These are phyloP conservation scores for Patella vulgata DNA, from an alignment of 1,140 invertebrate genomes.

Conservation along the genomic window DNA sequence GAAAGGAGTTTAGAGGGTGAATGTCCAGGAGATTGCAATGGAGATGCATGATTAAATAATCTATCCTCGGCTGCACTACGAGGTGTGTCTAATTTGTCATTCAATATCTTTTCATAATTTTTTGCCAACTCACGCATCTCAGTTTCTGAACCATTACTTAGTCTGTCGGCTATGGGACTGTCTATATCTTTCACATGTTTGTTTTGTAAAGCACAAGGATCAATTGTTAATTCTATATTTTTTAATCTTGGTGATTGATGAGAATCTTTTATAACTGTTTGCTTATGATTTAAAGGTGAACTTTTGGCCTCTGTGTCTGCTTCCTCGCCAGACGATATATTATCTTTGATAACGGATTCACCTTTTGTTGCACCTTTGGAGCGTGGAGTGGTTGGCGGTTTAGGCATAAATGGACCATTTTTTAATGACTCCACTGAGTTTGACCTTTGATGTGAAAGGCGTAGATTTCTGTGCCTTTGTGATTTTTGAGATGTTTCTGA, in stretches of 20 bases:
- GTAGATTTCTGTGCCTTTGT: constrained; percentile 46
- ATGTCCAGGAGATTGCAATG: neutral
- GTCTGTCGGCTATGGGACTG: constrained; percentile 4
- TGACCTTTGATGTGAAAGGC: constrained; percentile 42
- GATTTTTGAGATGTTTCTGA: too few species aligned
- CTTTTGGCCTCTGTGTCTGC: constrained; percentile 38
- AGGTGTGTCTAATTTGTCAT: constrained; percentile 1
- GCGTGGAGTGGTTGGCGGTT: constrained; percentile 52
- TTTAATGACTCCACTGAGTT: constrained; percentile 45
- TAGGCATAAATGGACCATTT: constrained; percentile 51
- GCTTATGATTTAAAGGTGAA: constrained; percentile 11
- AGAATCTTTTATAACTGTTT: too few species aligned
- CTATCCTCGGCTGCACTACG: neutral
- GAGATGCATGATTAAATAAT: constrained; percentile 16
- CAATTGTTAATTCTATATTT: constrained; percentile 3
- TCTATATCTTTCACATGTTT: constrained; percentile 5
- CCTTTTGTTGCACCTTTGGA: constrained; percentile 40
- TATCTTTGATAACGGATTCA: constrained; percentile 48
- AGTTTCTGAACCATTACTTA: constrained; percentile 31
- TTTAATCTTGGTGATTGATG: neutral
- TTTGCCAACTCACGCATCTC: constrained; percentile 32
- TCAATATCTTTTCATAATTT: constrained; percentile 33
- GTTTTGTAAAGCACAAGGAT: constrained; percentile 14
- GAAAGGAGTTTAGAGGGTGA: too few species aligned
- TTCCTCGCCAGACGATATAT: constrained; percentile 46